A percentile compares a stretch with the other conserved stretches of the same genome.
Evolutionary conservation across 2,888 invertebrate species (phyloP).

Genomic region (Mactromeris polynyma): DNA sequence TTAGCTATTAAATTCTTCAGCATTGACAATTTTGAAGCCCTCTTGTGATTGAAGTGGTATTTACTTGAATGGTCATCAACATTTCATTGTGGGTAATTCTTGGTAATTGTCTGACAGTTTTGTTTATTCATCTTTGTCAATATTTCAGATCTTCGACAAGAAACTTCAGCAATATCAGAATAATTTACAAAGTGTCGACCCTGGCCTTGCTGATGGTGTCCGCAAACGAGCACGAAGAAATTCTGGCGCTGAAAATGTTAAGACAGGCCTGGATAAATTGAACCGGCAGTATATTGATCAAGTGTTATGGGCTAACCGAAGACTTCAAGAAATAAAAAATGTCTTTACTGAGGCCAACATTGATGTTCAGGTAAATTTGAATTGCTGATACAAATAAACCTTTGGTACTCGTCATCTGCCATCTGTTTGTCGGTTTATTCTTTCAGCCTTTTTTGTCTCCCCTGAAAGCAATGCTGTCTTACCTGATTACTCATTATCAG

Average conservation of each 20-base stretch:
- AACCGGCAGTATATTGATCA: conserved; percentile 92
- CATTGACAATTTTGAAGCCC: too few species aligned
- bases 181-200: conserved; percentile 89
- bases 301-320: conserved; percentile 87
- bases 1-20: too few species aligned
- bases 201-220: conserved; percentile 71
- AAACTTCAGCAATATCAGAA: conserved; percentile 94
- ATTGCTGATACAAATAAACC: too few species aligned
- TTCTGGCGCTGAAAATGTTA: conserved; percentile 92
- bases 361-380: conserved; percentile 91
- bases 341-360: conserved; percentile 78
- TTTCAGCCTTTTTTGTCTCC: too few species aligned
- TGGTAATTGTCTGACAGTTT: neutral
- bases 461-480: too few species aligned
- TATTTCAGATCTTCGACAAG: conserved; percentile 80
- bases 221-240: conserved; percentile 79
- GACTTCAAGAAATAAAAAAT: conserved; percentile 89
- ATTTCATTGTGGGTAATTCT: neutral
- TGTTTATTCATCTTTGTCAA: neutral
- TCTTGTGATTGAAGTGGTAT: neutral
- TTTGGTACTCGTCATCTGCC: too few species aligned
- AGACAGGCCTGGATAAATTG: conserved; percentile 93
- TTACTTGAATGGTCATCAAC: neutral
- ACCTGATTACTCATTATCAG: too few species aligned
- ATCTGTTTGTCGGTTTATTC: too few species aligned